phyloP scores from a whole-genome alignment of 2,888 invertebrate genomes.

The Eristalis intricaria region DNA sequence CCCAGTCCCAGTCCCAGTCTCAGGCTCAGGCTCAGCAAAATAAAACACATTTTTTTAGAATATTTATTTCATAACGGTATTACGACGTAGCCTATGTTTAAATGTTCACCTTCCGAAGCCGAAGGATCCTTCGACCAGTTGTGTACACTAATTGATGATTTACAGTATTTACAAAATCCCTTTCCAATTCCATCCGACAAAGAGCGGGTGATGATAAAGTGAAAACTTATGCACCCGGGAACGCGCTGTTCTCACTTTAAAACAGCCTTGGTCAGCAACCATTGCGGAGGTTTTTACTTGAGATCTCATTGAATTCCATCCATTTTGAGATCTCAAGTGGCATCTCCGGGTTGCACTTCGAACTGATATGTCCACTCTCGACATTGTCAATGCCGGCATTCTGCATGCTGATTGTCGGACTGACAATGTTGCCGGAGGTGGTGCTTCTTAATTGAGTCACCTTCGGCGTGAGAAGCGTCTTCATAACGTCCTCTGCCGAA shows the following conservation, averaged over 20 bases:
- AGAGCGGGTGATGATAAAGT: slow-evolving; percentile 23
- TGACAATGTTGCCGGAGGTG: slow-evolving; percentile 73
- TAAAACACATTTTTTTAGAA: no score
- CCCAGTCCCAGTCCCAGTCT: no score
- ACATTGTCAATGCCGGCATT: slow-evolving; percentile 60
- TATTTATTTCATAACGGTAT: no score
- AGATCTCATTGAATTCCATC: slow-evolving; percentile 88
- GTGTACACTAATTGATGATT: no score
- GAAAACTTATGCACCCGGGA: background rate
- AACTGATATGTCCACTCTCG: slow-evolving; percentile 77
- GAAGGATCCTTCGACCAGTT: no score
- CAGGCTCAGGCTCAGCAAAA: no score
- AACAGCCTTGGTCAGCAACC: slow-evolving; percentile 77
- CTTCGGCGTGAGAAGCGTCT: slow-evolving; percentile 78
- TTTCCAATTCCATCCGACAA: no score
- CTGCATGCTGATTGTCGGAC: slow-evolving; percentile 75
- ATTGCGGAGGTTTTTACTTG: slow-evolving; percentile 85
- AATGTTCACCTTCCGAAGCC: no score
- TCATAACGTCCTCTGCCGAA: slow-evolving; percentile 82
- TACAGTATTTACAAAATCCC: no score
- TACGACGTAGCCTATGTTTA: no score
- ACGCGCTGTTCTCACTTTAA: slow-evolving; percentile 31
- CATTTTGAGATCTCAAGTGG: slow-evolving; percentile 86
- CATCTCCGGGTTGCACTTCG: slow-evolving; percentile 83
- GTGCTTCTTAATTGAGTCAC: slow-evolving; percentile 75